Conservation (phyloP, 2,797 vertebrate genomes). For the Ptychobarbus kaznakovi region DNA sequence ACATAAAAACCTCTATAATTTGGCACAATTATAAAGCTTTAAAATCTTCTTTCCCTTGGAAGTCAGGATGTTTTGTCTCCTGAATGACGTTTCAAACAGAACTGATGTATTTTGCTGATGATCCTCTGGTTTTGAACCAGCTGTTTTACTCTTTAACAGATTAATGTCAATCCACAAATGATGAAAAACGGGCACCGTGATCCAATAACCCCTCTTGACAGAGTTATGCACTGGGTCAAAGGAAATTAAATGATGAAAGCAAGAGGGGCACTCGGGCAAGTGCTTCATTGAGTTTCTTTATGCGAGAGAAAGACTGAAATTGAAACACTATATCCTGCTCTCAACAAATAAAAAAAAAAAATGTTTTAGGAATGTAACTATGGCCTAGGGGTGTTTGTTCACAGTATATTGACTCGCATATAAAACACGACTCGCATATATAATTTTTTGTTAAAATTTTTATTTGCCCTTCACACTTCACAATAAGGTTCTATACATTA, state of each 20-base stretch:
- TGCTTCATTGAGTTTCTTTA: slow-evolving; percentile 13
- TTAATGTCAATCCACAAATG: slow-evolving; percentile 50
- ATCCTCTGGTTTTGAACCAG: slow-evolving; percentile 48
- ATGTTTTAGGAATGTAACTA: neutral
- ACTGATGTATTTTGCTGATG: slow-evolving; percentile 49
- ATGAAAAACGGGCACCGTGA: slow-evolving; percentile 26
- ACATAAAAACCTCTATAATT: no score
- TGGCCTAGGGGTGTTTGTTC: neutral
- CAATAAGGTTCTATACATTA: neutral
- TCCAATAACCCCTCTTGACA: neutral
- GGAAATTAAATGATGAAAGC: slow-evolving; percentile 10
- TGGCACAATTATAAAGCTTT: no score
- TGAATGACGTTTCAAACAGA: slow-evolving; percentile 29
- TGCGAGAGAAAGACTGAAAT: neutral
- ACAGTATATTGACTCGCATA: no score
- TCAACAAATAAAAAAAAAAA: neutral
- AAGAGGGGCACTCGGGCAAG: neutral
- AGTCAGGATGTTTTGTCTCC: no score
- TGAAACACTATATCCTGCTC: neutral
- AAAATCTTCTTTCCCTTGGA: no score
- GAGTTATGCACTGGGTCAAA: slow-evolving; percentile 1
- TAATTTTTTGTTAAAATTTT: no score
- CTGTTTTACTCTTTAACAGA: slow-evolving; percentile 48
- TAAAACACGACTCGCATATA: no score
- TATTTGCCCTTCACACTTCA: neutral